Percentiles rank a stretch among this genome's conserved stretches.
These are phyloP conservation scores for Gnathonemus longibarbis DNA, from an alignment of 2,113 vertebrate genomes.

Conservation along the genomic window DNA sequence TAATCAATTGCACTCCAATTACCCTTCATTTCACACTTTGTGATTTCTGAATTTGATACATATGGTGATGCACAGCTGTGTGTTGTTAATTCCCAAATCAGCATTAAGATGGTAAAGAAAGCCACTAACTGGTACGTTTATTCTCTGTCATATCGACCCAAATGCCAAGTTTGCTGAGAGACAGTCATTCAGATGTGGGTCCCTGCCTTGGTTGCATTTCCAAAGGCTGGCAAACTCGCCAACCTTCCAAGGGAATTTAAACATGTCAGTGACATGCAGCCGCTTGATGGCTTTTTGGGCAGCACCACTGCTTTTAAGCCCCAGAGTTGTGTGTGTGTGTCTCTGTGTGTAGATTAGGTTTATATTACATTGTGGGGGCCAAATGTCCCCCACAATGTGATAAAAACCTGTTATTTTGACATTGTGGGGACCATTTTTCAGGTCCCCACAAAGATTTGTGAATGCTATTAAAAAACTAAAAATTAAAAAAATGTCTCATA, in stretches of 20 bases:
- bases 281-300: neutral
- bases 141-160: neutral
- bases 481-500: too few relatives aligned
- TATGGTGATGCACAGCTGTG: conserved; percentile 8
- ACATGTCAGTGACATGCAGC: neutral
- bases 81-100: conserved; percentile 9
- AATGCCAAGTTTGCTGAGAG: neutral
- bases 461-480: too few relatives aligned
- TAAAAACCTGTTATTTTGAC: too few relatives aligned
- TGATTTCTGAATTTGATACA: conserved; percentile 20
- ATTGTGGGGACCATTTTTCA: too few relatives aligned
- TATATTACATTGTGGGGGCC: too few relatives aligned
- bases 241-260: neutral
- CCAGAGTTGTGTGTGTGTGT: neutral
- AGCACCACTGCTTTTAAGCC: neutral
- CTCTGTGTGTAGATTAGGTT: neutral
- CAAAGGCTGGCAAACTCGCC: neutral
- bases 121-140: neutral
- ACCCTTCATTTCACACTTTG: conserved; percentile 17
- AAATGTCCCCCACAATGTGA: too few relatives aligned
- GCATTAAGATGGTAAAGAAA: neutral
- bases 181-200: neutral
- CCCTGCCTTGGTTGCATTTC: neutral
- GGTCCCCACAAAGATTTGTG: too few relatives aligned
- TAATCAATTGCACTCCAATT: conserved; percentile 23